Base-by-base conservation (phyloP, 2,888 invertebrate species). In the Epinotia brunnichana region DNA sequence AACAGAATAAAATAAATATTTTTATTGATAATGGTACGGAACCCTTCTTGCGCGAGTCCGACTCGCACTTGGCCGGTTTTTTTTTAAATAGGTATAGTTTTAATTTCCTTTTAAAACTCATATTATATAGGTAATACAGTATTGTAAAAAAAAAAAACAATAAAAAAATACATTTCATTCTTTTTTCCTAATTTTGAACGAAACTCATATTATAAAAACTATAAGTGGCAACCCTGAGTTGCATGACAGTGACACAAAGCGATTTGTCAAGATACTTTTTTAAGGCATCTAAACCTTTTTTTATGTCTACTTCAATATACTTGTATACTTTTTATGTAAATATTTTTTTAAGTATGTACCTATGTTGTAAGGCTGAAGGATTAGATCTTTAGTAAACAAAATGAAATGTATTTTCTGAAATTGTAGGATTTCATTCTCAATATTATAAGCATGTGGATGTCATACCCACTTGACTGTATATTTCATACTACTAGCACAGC, bases 201-300 rank as follows among this genome's bases (percentile, higher is more conserved):
- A 29, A 29, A 5, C 29, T 29, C 19, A 13, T 11, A 17, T 21
- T 39, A 44, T 41, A 11, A 44, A 9, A 51, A 4, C 13, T 2
- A 15, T 17, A 35, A 61, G 54, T 77, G 77, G 13, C 82, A 87
- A 72, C 87, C 87, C 87, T 88, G 70, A 54, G 35, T n/a, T 56
- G 76, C 70, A 69, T 70, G 74, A 78, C 80, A 77, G 82, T 80
- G 80, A 83, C 82, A 79, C 75, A 76, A 82, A 86, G 77, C 81
- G 80, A 84, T 86, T 86, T 87, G 83, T 84, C 81, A 80, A 80
- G 78, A 77, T 81, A 80, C 83, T 84, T 74, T 71, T 82, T 81
- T 76, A 79, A 78, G 79, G 77, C 77, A 79, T 78, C 80, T 73
- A 79, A 80, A 81, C 83, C 78, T 80, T 83, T 68, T 72, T 68